phyloP scores from a whole-genome alignment of 2,113 vertebrate species.

The Zingel zingel region DNA sequence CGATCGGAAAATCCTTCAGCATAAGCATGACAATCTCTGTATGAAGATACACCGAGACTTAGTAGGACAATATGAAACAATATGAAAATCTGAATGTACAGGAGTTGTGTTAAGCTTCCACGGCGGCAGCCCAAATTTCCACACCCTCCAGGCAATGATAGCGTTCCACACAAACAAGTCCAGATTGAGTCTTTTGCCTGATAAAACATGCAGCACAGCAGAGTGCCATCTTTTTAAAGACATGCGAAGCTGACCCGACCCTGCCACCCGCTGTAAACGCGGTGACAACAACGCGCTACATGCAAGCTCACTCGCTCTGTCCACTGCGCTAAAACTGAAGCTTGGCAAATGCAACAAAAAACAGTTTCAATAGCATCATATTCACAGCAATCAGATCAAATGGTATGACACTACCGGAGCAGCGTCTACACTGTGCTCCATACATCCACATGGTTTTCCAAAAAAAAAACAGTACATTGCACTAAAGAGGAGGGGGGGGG shows the following conservation, averaged over 20 bases:
- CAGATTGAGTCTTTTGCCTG: constrained; percentile 13
- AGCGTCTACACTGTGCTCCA: constrained; percentile 13
- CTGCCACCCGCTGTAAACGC: not conserved
- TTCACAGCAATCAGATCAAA: constrained; percentile 65
- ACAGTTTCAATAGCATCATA: constrained; percentile 29
- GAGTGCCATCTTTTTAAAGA: constrained; percentile 3
- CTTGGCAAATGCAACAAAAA: constrained; percentile 17
- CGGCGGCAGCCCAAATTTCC: not conserved
- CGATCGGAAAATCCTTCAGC: not conserved
- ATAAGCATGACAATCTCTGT: not conserved
- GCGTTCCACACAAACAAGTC: constrained; percentile 37
- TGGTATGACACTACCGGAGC: constrained; percentile 34
- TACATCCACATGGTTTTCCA: constrained; percentile 63
- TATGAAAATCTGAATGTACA: not conserved
- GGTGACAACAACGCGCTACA: accelerated
- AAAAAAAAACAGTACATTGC: constrained; percentile 70
- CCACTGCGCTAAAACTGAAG: constrained; percentile 19
- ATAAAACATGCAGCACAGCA: constrained; percentile 41
- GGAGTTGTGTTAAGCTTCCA: constrained; percentile 19
- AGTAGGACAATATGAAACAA: not conserved
- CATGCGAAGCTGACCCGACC: constrained; percentile 48
- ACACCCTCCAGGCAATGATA: constrained; percentile 21
- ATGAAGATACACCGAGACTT: not conserved
- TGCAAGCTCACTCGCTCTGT: constrained; percentile 14
- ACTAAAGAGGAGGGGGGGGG: constrained; percentile 54